These are phyloP conservation scores for Astur gentilis DNA, from an alignment of 2,113 vertebrate genomes.

Conservation along the genomic window DNA sequence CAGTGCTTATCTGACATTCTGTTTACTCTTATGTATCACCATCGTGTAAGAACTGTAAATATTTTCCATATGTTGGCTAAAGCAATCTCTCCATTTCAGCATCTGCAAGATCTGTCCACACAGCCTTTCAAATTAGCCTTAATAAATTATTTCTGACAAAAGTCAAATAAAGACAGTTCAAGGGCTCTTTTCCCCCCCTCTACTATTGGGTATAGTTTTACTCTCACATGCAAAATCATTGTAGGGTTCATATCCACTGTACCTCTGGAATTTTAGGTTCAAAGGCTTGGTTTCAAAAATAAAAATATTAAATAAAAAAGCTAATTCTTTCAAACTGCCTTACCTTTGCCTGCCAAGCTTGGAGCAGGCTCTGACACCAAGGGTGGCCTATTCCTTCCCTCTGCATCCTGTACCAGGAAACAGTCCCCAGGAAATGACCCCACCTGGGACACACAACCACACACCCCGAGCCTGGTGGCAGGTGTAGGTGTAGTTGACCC, in stretches of 20 bases:
- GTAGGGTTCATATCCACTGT: background rate
- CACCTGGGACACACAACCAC: background rate
- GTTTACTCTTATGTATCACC: conserved; percentile 34
- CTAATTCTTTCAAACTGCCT: background rate
- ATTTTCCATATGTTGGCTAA: conserved; percentile 45
- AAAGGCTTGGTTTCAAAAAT: background rate
- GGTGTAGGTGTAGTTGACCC: background rate
- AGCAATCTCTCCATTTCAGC: background rate
- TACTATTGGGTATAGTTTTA: background rate
- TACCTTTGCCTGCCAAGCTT: background rate
- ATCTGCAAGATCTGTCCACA: background rate
- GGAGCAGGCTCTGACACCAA: background rate
- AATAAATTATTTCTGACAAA: background rate
- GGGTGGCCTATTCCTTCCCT: accelerated
- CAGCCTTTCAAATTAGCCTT: background rate
- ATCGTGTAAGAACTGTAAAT: conserved; percentile 29
- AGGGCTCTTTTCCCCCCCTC: background rate
- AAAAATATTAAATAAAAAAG: background rate
- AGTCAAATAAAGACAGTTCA: background rate
- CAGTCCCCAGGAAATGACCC: accelerated
- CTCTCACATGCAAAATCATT: background rate
- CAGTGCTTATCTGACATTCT: conserved; percentile 41
- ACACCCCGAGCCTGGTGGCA: background rate
- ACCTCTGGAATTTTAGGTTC: background rate
- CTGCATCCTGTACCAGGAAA: background rate